Percentiles rank a stretch among this genome's conserved stretches.
Conservation (phyloP, 2,888 invertebrate genomes). For the Erynnis tages region DNA sequence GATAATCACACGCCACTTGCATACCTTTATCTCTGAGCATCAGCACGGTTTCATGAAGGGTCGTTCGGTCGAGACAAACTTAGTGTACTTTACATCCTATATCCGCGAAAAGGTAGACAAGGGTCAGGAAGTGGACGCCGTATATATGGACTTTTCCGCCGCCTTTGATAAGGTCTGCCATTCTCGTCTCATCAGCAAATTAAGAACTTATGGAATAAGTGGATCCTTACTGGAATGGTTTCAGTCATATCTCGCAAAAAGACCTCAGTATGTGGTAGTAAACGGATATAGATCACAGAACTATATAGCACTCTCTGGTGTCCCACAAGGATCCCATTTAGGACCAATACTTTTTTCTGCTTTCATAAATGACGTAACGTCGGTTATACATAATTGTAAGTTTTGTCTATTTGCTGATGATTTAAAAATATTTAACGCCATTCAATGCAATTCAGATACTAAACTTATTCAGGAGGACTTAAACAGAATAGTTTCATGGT, state of each 20-base stretch:
- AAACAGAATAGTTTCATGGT: constrained; percentile 26
- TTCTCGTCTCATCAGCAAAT: constrained; percentile 12
- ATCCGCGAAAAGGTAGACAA: constrained; percentile 8
- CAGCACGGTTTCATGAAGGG: constrained; percentile 26
- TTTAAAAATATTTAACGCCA: constrained; percentile 28
- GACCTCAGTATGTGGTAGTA: constrained; percentile 21
- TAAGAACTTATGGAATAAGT: constrained; percentile 9
- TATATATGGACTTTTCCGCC: constrained; percentile 26
- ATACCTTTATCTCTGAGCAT: neutral
- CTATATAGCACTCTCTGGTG: constrained; percentile 25
- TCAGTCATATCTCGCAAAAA: constrained; percentile 22
- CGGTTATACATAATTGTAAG: constrained; percentile 12
- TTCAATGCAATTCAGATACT: constrained; percentile 1
- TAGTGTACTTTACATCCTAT: constrained; percentile 4
- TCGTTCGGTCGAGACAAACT: constrained; percentile 16
- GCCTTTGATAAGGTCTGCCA: constrained; percentile 29
- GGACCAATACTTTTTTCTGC: constrained; percentile 28
- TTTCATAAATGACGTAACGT: constrained; percentile 27
- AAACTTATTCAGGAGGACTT: constrained; percentile 25
- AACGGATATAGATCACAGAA: constrained; percentile 23
- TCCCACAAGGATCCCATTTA: constrained; percentile 30
- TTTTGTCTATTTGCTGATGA: constrained; percentile 33
- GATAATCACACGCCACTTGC: constrained; percentile 5
- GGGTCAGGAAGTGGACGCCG: constrained; percentile 23
- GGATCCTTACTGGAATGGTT: constrained; percentile 28